Percentiles rank a stretch among this genome's conserved stretches.
Evolutionary conservation across 30 jellyfish, hydroid and myxozoan species (phyloP).

Genomic region (Aurelia sp.): DNA sequence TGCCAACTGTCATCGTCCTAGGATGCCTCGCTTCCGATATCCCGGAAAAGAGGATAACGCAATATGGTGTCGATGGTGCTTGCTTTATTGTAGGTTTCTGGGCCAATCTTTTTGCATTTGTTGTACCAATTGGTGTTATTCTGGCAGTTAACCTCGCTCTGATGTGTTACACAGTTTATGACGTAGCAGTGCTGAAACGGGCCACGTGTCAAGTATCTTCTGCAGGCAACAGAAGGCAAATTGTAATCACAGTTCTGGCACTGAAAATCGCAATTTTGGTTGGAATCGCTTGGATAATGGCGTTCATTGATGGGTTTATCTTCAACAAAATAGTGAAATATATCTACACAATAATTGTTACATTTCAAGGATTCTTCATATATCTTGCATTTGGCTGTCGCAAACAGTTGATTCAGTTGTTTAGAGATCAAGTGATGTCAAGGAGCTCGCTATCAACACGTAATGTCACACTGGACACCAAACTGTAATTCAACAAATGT

Average conservation of each 20-base stretch:
- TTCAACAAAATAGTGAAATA: constrained; percentile 11
- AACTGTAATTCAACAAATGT: neutral
- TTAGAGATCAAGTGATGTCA: neutral
- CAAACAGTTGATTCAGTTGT: neutral
- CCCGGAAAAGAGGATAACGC: constrained; percentile 26
- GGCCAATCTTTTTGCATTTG: constrained; percentile 58
- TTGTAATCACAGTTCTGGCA: constrained; percentile 22
- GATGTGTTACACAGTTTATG: constrained; percentile 36
- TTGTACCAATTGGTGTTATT: constrained; percentile 34
- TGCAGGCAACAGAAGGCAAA: constrained; percentile 33
- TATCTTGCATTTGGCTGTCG: constrained; percentile 46
- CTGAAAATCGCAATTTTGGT: constrained; percentile 38
- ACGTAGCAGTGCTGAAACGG: neutral
- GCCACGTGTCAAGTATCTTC: constrained; percentile 3
- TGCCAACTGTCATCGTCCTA: constrained; percentile 35
- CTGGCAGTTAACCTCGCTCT: constrained; percentile 29
- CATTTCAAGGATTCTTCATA: constrained; percentile 57
- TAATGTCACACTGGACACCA: neutral
- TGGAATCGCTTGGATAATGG: constrained; percentile 71
- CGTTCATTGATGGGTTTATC: constrained; percentile 46
- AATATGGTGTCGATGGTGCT: constrained; percentile 35
- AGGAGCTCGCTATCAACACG: neutral
- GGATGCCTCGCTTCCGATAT: constrained; percentile 48
- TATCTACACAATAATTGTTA: constrained; percentile 31
- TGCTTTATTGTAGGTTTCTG: constrained; percentile 64